Conservation (phyloP, 30 jellyfish, hydroid and myxozoan species). For the Aurelia sp. region DNA sequence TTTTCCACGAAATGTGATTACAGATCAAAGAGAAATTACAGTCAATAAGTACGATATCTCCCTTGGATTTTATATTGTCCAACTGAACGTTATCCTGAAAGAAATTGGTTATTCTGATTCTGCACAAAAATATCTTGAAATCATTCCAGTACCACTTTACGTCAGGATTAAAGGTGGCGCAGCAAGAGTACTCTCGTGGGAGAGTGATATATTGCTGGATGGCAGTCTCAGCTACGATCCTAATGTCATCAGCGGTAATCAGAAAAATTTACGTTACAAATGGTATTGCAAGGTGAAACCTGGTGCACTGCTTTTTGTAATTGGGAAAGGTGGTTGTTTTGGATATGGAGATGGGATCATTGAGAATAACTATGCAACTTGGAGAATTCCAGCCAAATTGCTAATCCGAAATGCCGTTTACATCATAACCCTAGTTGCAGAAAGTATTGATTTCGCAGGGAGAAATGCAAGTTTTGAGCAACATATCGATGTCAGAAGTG, state of each 20-base stretch:
- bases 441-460: constrained; percentile 12
- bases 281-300: constrained; percentile 32
- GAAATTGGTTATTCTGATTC: constrained; percentile 9
- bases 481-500: constrained; percentile 5
- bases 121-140: constrained; percentile 18
- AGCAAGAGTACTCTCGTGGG: constrained; percentile 13
- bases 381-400: constrained; percentile 29
- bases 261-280: not conserved
- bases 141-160: constrained; percentile 10
- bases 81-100: constrained; percentile 1
- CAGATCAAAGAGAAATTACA: constrained; percentile 25
- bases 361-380: not conserved
- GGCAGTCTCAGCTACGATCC: constrained; percentile 22
- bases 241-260: not conserved
- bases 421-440: not conserved
- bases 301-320: not conserved
- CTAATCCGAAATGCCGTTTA: constrained; percentile 7
- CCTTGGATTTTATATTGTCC: constrained; percentile 8
- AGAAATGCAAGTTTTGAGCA: constrained; percentile 4
- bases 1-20: constrained; percentile 5
- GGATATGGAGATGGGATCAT: constrained; percentile 20
- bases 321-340: constrained; percentile 43
- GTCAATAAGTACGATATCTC: not conserved
- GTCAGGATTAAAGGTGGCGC: not conserved
- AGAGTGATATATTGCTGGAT: constrained; percentile 1